phyloP scores from a whole-genome alignment of 2,113 vertebrate genomes.

The Hirundichthys speculiger region DNA sequence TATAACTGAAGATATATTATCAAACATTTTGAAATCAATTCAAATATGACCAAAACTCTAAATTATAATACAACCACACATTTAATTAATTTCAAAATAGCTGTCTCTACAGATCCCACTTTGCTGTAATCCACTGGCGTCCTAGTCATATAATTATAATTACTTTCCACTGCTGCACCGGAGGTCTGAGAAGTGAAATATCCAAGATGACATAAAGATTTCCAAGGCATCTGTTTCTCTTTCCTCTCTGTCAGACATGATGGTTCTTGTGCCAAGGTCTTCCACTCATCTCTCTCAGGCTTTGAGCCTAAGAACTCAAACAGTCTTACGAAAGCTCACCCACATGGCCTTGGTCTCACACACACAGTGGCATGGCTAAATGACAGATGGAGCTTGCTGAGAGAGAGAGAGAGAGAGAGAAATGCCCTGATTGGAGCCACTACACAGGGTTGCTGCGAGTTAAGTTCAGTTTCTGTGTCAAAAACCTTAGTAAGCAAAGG shows the following conservation, averaged over 20 bases:
- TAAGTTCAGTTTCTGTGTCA: constrained; percentile 25
- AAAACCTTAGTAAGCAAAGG: constrained; percentile 18
- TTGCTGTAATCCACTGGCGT: background rate
- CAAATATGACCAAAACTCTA: too few species aligned
- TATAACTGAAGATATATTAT: background rate
- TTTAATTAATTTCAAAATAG: background rate
- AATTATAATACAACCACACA: too few species aligned
- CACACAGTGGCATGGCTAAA: constrained; percentile 46
- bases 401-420: constrained; percentile 38
- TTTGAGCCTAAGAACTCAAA: constrained; percentile 39
- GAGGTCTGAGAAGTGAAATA: constrained; percentile 30
- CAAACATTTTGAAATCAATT: too few species aligned
- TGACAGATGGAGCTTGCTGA: constrained; percentile 71
- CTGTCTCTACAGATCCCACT: background rate
- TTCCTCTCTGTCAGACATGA: constrained; percentile 29
- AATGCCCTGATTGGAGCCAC: constrained; percentile 49
- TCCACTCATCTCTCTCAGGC: constrained; percentile 45
- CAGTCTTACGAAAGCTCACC: constrained; percentile 50
- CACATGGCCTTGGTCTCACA: constrained; percentile 54
- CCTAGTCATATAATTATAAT: constrained; percentile 15
- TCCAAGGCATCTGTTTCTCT: constrained; percentile 47
- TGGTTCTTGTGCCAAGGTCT: constrained; percentile 50
- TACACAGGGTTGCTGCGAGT: constrained; percentile 50
- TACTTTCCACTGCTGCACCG: background rate
- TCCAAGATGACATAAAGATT: constrained; percentile 46